phyloP scores from a whole-genome alignment of 2,888 invertebrate genomes.

The Ecdyonurus torrentis region DNA sequence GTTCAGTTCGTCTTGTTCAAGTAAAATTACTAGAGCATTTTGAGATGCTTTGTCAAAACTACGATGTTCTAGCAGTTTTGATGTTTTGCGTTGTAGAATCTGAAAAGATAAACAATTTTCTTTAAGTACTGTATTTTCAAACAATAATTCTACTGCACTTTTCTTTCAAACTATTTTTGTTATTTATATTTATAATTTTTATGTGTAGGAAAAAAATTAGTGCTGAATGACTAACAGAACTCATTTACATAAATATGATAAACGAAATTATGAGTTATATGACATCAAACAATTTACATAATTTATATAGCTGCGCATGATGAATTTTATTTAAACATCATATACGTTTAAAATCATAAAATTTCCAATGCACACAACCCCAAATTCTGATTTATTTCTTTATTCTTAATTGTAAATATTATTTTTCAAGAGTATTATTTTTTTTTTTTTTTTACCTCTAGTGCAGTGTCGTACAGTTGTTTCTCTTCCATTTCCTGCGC shows the following conservation, averaged over 20 bases:
- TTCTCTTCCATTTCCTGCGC: background rate
- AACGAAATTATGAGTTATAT: too few species aligned
- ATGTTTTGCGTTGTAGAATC: background rate
- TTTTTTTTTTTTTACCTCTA: background rate
- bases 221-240: background rate
- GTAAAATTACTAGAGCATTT: background rate
- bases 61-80: background rate
- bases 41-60: background rate
- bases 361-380: too few species aligned
- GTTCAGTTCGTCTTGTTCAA: background rate
- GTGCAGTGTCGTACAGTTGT: background rate
- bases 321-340: too few species aligned
- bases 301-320: too few species aligned
- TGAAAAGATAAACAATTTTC: too few species aligned
- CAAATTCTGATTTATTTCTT: background rate
- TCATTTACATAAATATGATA: background rate
- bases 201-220: background rate
- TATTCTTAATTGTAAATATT: background rate
- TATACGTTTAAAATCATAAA: too few species aligned
- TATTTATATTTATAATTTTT: background rate
- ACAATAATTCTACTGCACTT: too few species aligned
- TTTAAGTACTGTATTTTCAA: too few species aligned
- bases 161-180: too few species aligned
- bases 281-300: too few species aligned
- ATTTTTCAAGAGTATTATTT: background rate